Evolutionary conservation across 2,797 vertebrate species (phyloP).

Genomic region (Sebastiscus albofasciatus): DNA sequence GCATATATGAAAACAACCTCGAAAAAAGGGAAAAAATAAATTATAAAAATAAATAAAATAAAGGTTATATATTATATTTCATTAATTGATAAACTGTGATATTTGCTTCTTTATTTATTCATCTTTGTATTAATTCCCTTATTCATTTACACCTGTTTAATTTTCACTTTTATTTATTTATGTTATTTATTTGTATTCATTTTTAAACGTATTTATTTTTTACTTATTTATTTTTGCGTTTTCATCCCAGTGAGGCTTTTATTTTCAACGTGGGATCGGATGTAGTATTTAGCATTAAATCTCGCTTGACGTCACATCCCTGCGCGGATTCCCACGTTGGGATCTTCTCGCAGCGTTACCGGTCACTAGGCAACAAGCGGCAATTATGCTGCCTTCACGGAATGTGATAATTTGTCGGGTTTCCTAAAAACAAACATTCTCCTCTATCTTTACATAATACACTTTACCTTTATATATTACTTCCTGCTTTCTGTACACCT

Average conservation of each 20-base stretch:
- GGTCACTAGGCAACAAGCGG: constrained; percentile 52
- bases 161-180: too few relatives aligned
- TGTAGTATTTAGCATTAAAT: rapidly evolving
- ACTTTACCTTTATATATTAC: neutral
- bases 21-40: too few relatives aligned
- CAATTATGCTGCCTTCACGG: neutral
- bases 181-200: too few relatives aligned
- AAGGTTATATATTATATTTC: too few relatives aligned
- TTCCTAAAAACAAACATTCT: neutral
- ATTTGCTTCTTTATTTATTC: too few relatives aligned
- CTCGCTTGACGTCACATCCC: rapidly evolving
- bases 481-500: neutral
- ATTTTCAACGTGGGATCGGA: neutral
- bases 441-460: neutral
- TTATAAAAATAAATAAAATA: too few relatives aligned
- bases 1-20: too few relatives aligned
- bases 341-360: constrained; percentile 15
- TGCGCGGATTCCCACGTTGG: constrained; percentile 38
- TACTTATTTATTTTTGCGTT: too few relatives aligned
- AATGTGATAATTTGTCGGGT: neutral
- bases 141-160: too few relatives aligned
- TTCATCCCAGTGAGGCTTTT: neutral
- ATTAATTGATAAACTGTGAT: too few relatives aligned
- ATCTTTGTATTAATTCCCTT: too few relatives aligned
- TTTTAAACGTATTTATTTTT: too few relatives aligned